Evolutionary conservation across 2,888 invertebrate species (phyloP), one percentile per base, ranked within the genome.

Genomic region (Plagiodera versicolora): DNA sequence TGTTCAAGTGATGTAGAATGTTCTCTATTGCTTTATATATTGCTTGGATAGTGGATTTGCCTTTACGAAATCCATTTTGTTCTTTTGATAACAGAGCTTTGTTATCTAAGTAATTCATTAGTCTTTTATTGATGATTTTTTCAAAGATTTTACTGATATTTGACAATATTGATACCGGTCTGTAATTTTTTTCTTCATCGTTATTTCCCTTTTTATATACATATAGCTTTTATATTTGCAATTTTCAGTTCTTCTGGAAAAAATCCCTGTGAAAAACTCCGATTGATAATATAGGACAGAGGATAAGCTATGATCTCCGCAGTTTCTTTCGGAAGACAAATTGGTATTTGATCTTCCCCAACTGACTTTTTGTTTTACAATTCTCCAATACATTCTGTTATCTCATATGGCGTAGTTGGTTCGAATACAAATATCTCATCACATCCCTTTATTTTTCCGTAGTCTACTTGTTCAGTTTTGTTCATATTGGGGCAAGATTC

Each of bases 141-240:
- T 50, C 56, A 50, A 56, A 56, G 4, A 56, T 56, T 49, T 56
- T 56, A 50, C 56, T 39, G 28, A n/a, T 3, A 49, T 56, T 56
- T 49, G 50, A 28, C 49, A 56, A 50, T 16, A 55, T 19, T 24
- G 55, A 45, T 17, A 46, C 46, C 14, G 46, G 45, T 28, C 24
- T 54, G 19, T 54, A 56, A 20, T 52, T 51, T 11, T 28, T 50
- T 47, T 50, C 56, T 47, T 55, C 46, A 20, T 18, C 45, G 14
- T 47, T 55, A 14, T 45, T 32, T 28, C 56, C 56, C 24, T 55
- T 55, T 47, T 55, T 54, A 17, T n/a, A n/a, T n/a, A n/a, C n/a
- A 54, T 17, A 54, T 19, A 46, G 55, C 55, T 54, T 54, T 54
- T n/a, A 54, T 45, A 11, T 14, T n/a, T 18, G 55, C 55, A n/a